Evolutionary conservation across 2,797 vertebrate genomes (phyloP).

Genomic region (Vireo griseus): DNA sequence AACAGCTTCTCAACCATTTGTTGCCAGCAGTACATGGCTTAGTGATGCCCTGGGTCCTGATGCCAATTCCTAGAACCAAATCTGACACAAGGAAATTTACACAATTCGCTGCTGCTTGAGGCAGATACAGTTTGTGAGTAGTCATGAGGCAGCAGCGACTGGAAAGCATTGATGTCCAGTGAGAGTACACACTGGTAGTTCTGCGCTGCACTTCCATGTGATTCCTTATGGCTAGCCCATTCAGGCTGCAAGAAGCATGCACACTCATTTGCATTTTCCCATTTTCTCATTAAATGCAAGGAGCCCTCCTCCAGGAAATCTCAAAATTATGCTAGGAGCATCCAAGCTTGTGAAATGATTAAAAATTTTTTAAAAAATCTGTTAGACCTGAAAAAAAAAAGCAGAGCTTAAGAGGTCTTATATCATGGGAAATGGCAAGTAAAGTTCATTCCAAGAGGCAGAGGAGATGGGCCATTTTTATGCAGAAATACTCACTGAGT

Average conservation of each 20-base stretch:
- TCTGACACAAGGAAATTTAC: background rate
- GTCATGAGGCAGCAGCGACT: background rate
- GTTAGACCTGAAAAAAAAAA: background rate
- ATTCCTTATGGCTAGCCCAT: background rate
- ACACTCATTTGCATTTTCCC: background rate
- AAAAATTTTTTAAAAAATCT: background rate
- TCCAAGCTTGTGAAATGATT: background rate
- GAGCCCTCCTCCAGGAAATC: background rate
- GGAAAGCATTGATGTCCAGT: background rate
- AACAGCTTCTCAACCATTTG: background rate
- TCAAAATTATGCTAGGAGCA: background rate
- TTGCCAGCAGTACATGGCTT: background rate
- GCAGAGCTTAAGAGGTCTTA: background rate
- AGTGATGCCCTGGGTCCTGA: background rate
- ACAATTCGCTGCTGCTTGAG: background rate
- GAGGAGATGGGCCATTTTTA: background rate
- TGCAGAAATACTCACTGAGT: background rate
- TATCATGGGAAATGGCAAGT: background rate
- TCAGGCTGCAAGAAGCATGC: background rate
- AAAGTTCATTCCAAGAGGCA: background rate
- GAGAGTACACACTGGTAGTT: background rate
- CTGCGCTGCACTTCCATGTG: background rate
- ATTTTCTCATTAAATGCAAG: conserved; percentile 17
- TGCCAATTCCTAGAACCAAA: background rate
- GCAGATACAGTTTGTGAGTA: background rate